Evolutionary conservation across 2,113 vertebrate genomes (phyloP), one percentile per base, ranked within the genome.

Genomic region (Tupaia tana): DNA sequence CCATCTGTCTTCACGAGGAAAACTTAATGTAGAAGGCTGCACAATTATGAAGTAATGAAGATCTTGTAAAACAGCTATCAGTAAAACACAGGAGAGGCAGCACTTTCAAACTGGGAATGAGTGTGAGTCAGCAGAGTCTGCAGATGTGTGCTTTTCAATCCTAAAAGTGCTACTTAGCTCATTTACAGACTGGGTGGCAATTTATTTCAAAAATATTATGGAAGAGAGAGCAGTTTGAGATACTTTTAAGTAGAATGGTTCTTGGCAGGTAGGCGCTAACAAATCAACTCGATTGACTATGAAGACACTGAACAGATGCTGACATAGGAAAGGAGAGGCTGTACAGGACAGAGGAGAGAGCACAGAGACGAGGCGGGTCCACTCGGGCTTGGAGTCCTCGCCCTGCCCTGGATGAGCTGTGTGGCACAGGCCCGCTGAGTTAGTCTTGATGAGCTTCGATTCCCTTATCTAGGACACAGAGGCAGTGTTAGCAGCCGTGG

Each of bases 11-110:
- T 91, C 71, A 80, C 56, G 75, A 86, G 92, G 52, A 84, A 87
- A 87, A 43, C 27, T 63, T 86, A 94, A 93, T 81, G 52, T 63
- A 61, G 92, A 81, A 64, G 54, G 73, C n/a, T 31, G 73, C 94
- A 91, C 84, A 95, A 95, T 96, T 93, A 89, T 11, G 63, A 82
- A 90, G 77, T 67, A 94, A 95, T 91, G 91, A 96, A 90, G 86
- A 75, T 79, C 89, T 94, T 96, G 59, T 95, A 77, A 95, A 95
- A 86, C 8, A 86, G 71, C 56, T 66, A 83, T 87, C 52, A 80
- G 90, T 61, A 79, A 89, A 75, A 63, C 71, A 58, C 77, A 58
- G 74, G 86, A 58, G 56, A 67, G 61, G 52, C 85, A 34, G 63
- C 19, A 5, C 85, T 80, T 89, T 87, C 67, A 29, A 79, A 69